Evolutionary conservation across 2,113 vertebrate species (phyloP).

Genomic region (Phoenicopterus ruber): DNA sequence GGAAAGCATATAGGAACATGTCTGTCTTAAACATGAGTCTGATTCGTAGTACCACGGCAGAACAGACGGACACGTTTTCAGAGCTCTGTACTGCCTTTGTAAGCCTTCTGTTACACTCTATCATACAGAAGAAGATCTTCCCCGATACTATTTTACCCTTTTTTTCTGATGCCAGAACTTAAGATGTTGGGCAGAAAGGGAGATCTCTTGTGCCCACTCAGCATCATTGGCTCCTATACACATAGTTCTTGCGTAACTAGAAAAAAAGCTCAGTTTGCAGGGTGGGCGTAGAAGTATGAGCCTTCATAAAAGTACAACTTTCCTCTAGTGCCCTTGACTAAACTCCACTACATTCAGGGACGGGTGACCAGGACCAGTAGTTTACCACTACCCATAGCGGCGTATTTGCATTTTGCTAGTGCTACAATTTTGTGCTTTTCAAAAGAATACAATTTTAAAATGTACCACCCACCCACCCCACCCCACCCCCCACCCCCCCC

Average conservation of each 20-base stretch:
- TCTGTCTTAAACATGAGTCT: neutral
- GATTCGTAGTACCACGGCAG: neutral
- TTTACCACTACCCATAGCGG: neutral
- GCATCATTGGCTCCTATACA: neutral
- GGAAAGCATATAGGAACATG: neutral
- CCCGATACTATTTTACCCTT: neutral
- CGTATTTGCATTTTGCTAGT: neutral
- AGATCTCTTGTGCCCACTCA: neutral
- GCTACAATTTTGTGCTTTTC: neutral
- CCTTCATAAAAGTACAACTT: neutral
- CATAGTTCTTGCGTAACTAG: neutral
- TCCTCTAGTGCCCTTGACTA: neutral
- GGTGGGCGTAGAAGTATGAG: neutral
- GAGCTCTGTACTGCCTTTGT: neutral
- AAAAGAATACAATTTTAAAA: neutral
- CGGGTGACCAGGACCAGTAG: neutral
- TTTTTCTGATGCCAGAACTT: neutral
- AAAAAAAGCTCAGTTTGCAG: neutral
- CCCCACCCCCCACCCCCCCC: too few species aligned
- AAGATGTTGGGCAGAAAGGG: neutral
- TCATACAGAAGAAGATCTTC: neutral
- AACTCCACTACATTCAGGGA: neutral
- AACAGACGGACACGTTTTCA: neutral
- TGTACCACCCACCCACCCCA: too few species aligned
- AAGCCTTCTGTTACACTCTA: neutral